Evolutionary conservation across 2,797 vertebrate species (phyloP).

Genomic region (Cyprinella venusta): DNA sequence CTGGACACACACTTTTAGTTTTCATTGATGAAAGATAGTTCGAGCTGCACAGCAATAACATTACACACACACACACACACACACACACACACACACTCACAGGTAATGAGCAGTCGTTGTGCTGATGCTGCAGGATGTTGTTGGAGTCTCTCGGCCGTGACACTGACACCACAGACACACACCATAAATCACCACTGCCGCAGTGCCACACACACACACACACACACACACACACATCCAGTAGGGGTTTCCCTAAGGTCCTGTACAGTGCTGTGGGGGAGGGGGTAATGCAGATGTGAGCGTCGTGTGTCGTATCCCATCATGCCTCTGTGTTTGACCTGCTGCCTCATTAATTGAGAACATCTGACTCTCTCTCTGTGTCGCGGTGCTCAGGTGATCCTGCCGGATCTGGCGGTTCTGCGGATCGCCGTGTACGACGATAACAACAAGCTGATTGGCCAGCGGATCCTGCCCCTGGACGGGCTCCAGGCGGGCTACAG

Average conservation of each 20-base stretch:
- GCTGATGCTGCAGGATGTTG: conserved; percentile 79
- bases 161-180: conserved; percentile 77
- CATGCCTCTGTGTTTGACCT: not conserved
- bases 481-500: conserved; percentile 97
- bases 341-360: not conserved
- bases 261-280: not conserved
- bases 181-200: conserved; percentile 83
- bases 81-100: conserved; percentile 20
- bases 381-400: conserved; percentile 84
- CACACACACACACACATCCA: not conserved
- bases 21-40: not conserved
- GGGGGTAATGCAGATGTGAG: not conserved
- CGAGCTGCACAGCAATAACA: not conserved
- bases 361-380: not conserved
- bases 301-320: not conserved
- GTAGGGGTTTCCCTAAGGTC: not conserved
- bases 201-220: conserved; percentile 65
- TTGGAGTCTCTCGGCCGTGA: conserved; percentile 74
- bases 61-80: not conserved
- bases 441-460: conserved; percentile 96
- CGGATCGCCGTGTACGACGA: conserved; percentile 97
- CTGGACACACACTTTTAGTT: not conserved
- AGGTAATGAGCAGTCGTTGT: conserved; percentile 59
- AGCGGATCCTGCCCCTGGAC: conserved; percentile 95
- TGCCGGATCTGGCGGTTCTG: conserved; percentile 95